Evolutionary conservation across 2,113 vertebrate genomes (phyloP), one percentile per base, ranked within the genome.

Genomic region (Speoplatyrhinus poulsoni): DNA sequence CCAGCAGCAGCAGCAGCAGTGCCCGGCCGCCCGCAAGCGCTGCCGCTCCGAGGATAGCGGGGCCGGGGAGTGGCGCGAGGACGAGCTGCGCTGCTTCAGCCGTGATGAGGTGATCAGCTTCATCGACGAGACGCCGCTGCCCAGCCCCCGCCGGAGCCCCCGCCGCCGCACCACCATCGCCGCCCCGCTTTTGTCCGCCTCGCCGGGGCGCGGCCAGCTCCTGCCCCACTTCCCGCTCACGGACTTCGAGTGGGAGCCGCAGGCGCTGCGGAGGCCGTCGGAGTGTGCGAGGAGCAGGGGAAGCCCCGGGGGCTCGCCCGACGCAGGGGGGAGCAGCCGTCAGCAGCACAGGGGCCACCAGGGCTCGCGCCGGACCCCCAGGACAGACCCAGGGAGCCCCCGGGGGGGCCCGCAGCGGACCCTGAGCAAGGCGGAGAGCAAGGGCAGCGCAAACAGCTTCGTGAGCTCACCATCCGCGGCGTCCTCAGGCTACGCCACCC

Each of bases 381-480:
- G 54, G 19, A 12, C 56, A 19, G 56, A 19, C 15, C 56, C 65
- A 50, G 70, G 53, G 86, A 82, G 64, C 68, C 58, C 2, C 41
- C 33, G 11, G 19, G 72, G 59, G 90, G 88, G 76, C 7, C 87
- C 87, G 26, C 90, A 90, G 0, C 93, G 90, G 49, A 88, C 88
- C 19, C 82, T 86, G 19, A 91, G 69, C 49, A 92, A 88, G 62
- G 85, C 76, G 0, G 91, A 92, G 53, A 90, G 87, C 59, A 93
- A 93, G 82, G 91, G 90, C 81, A 94, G 94, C 91, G 92, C 91
- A 69, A 95, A 94, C 88, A 95, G 94, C 92, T 96, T 96, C 90
- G 77, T 94, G 87, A 96, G 93, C 83, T 94, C 92, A 10, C 93
- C 94, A 4, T 95, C 94, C 0, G 83, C 81, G 26, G 92, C 90